These are phyloP conservation scores for Druon quercuslanigerum DNA, from an alignment of 1,140 invertebrate species.

Conservation along the genomic window DNA sequence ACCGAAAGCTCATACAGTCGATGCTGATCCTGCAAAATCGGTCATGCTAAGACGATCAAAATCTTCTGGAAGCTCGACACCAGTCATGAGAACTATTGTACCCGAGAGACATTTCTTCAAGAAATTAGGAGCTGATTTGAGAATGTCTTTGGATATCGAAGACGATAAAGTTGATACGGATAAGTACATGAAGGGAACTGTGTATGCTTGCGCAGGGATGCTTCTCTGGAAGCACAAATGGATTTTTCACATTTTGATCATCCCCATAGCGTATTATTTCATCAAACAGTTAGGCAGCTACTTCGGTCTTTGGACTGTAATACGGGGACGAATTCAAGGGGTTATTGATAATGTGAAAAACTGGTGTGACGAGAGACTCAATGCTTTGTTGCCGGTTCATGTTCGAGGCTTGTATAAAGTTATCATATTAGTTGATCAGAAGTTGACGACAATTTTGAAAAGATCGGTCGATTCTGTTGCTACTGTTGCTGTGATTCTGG, in stretches of 20 bases:
- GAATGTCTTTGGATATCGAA: constrained; percentile 73
- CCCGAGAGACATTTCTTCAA: constrained; percentile 64
- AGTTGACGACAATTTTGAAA: constrained; percentile 73
- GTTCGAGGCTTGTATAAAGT: constrained; percentile 78
- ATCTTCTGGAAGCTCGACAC: constrained; percentile 43
- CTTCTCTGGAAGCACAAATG: constrained; percentile 84
- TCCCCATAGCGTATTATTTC: constrained; percentile 81
- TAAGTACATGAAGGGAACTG: constrained; percentile 80
- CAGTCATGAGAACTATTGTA: constrained; percentile 41
- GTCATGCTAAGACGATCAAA: neutral
- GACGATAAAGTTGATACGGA: constrained; percentile 73
- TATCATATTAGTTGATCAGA: constrained; percentile 74
- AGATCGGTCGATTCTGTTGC: constrained; percentile 79
- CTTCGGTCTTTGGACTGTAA: constrained; percentile 72
- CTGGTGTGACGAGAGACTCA: constrained; percentile 74
- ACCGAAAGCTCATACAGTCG: neutral
- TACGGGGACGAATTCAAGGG: constrained; percentile 57
- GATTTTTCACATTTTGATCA: constrained; percentile 80
- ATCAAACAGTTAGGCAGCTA: constrained; percentile 78
- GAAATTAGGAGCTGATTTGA: constrained; percentile 72
- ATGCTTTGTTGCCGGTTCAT: constrained; percentile 78
- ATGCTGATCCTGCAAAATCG: neutral
- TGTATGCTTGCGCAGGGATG: constrained; percentile 83
- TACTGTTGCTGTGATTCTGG: constrained; percentile 78
- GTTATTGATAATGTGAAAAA: constrained; percentile 53